Percentiles rank a stretch among this genome's conserved stretches.
These are phyloP conservation scores for Xylophagus ater DNA, from an alignment of 2,888 invertebrate species.

Conservation along the genomic window DNA sequence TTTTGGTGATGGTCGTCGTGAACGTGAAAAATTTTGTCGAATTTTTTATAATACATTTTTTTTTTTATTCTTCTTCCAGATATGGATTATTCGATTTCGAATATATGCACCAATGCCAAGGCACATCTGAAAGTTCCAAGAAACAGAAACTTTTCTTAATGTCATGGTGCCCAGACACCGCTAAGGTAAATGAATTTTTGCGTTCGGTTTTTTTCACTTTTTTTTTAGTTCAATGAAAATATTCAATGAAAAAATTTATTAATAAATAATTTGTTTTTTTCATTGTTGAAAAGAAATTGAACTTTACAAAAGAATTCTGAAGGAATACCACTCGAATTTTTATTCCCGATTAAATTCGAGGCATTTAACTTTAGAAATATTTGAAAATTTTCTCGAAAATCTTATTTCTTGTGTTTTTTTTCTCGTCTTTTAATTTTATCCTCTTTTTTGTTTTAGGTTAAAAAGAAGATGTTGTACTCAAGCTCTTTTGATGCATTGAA, in stretches of 20 bases:
- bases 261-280: too few species aligned
- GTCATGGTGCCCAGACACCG: conserved; percentile 98
- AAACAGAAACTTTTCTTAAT: conserved; percentile 96
- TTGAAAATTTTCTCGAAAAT: conserved; percentile 1
- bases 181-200: too few species aligned
- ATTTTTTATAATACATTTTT: conserved; percentile 1
- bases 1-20: too few species aligned
- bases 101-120: conserved; percentile 95
- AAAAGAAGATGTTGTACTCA: conserved; percentile 78
- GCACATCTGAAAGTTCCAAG: conserved; percentile 92
- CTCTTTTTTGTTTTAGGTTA: conserved; percentile 40
- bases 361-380: conserved; percentile 9
- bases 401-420: background rate
- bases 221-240: too few species aligned
- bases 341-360: too few species aligned
- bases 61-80: conserved; percentile 33
- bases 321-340: too few species aligned
- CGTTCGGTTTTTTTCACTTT: too few species aligned
- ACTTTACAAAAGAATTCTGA: too few species aligned
- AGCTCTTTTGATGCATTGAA: conserved; percentile 98
- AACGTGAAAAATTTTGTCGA: too few species aligned
- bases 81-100: conserved; percentile 97
- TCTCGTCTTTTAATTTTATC: conserved; percentile 6
- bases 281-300: too few species aligned
- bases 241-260: too few species aligned